Percentiles rank a stretch among this genome's conserved stretches.
Evolutionary conservation across 2,113 vertebrate genomes (phyloP).

Genomic region (Anhinga anhinga): DNA sequence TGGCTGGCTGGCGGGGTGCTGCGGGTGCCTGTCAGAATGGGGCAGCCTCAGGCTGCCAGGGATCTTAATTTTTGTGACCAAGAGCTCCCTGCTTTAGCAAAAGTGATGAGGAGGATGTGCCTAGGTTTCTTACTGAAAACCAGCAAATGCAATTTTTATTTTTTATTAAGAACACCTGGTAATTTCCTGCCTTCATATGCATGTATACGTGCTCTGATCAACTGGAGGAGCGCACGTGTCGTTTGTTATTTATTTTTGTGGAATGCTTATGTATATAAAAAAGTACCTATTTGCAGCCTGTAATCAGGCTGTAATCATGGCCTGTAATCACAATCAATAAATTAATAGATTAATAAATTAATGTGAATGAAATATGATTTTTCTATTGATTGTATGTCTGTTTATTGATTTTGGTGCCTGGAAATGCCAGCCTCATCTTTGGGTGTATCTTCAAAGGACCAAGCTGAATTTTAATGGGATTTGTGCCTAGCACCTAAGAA

Average conservation of each 20-base stretch:
- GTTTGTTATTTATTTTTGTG: neutral
- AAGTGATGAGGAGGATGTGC: neutral
- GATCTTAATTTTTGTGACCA: neutral
- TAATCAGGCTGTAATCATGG: conserved; percentile 42
- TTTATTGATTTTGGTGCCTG: conserved; percentile 16
- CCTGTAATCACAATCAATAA: conserved; percentile 40
- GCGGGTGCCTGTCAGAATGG: neutral
- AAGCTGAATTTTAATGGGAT: conserved; percentile 24
- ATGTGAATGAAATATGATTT: neutral
- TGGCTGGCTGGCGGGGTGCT: neutral
- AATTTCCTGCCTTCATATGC: neutral
- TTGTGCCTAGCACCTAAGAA: conserved; percentile 1
- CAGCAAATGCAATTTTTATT: neutral
- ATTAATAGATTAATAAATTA: conserved; percentile 41
- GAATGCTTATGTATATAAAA: neutral
- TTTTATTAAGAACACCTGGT: neutral
- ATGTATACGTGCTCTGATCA: neutral
- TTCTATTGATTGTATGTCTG: neutral
- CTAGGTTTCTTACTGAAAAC: neutral
- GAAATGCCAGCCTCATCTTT: neutral
- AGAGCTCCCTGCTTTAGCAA: neutral
- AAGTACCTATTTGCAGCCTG: neutral
- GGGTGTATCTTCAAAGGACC: conserved; percentile 10
- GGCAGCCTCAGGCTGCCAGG: neutral
- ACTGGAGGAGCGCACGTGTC: neutral